Conservation (phyloP, 1,140 invertebrate species). For the Trachelipus rathkii region DNA sequence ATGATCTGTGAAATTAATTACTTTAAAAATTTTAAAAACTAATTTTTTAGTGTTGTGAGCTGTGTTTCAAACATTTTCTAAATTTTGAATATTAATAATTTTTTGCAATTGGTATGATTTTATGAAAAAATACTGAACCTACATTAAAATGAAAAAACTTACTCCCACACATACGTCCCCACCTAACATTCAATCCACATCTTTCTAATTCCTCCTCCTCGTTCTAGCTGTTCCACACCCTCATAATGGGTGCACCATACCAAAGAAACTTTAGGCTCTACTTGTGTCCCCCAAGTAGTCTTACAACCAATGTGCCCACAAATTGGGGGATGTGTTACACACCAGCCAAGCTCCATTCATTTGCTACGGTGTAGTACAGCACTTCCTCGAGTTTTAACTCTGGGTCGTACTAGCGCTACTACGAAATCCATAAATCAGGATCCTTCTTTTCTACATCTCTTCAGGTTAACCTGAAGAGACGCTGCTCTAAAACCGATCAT, state of each 20-base stretch:
- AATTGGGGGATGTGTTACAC: neutral
- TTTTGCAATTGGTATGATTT: too few species aligned
- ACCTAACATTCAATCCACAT: neutral
- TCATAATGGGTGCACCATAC: neutral
- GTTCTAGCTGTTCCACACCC: neutral
- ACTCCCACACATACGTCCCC: neutral
- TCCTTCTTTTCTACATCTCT: neutral
- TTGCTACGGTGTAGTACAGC: neutral
- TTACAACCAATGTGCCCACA: neutral
- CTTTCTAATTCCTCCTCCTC: conserved; percentile 1
- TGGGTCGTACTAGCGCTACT: neutral
- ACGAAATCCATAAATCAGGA: neutral
- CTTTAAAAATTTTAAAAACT: too few species aligned
- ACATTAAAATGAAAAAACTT: neutral
- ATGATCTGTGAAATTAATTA: too few species aligned
- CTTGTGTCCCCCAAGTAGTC: neutral
- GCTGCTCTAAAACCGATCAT: neutral
- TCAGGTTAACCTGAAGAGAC: neutral
- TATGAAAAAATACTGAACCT: neutral
- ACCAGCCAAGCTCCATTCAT: neutral
- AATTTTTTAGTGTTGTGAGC: too few species aligned
- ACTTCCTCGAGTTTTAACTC: neutral
- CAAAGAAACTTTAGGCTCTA: too few species aligned
- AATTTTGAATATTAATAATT: too few species aligned
- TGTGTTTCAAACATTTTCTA: too few species aligned